Percentiles rank a stretch among this genome's conserved stretches.
phyloP scores from a whole-genome alignment of 2,113 vertebrate genomes.

The Cyprinodon tularosa region DNA sequence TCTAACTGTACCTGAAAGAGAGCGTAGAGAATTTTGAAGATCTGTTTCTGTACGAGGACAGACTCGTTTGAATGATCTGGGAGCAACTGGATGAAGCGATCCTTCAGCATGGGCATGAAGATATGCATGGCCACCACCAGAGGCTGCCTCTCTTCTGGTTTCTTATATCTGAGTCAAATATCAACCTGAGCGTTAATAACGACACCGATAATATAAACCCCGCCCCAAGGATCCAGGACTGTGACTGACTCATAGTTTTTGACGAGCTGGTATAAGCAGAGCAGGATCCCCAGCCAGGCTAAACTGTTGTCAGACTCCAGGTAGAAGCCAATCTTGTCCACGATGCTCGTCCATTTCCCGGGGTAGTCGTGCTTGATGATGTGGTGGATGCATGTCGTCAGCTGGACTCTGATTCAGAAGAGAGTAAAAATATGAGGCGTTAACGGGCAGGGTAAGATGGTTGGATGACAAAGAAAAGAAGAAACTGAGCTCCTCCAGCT shows the following conservation, averaged over 20 bases:
- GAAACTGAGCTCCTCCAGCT: not conserved
- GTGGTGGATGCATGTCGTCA: slow-evolving; percentile 98
- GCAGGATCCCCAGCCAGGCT: slow-evolving; percentile 96
- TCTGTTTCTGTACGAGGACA: slow-evolving; percentile 98
- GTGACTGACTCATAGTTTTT: slow-evolving; percentile 97
- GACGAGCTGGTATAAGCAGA: slow-evolving; percentile 98
- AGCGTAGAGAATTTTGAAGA: slow-evolving; percentile 99
- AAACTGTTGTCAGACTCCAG: slow-evolving; percentile 96
- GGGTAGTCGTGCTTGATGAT: slow-evolving; percentile 99
- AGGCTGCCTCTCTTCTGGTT: slow-evolving; percentile 94
- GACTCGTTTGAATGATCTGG: slow-evolving; percentile 92
- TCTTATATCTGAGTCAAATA: slow-evolving; percentile 89
- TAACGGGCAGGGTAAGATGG: not conserved
- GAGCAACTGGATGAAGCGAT: slow-evolving; percentile 94
- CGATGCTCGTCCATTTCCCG: slow-evolving; percentile 93
- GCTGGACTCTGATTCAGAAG: slow-evolving; percentile 87
- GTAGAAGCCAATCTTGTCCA: slow-evolving; percentile 98
- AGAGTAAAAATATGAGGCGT: not conserved
- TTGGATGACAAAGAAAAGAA: not conserved
- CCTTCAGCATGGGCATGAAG: slow-evolving; percentile 96
- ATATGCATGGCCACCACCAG: slow-evolving; percentile 98
- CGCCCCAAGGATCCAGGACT: not conserved
- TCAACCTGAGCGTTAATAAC: not conserved
- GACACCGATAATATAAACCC: not conserved
- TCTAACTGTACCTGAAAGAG: slow-evolving; percentile 90